Evolutionary conservation across 2,888 invertebrate species (phyloP).

Genomic region (Phengaris alcon): DNA sequence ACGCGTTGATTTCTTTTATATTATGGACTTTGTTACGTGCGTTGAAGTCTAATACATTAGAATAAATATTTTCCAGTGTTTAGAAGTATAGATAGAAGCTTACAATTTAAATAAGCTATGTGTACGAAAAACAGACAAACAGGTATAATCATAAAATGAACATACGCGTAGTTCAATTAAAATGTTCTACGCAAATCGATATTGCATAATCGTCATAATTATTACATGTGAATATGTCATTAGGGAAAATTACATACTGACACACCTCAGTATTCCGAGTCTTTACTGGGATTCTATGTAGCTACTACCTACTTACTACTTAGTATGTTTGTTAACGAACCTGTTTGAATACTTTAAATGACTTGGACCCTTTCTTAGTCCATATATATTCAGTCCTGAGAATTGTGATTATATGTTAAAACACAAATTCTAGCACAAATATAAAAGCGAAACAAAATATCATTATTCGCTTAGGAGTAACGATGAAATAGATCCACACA

Average conservation of each 20-base stretch:
- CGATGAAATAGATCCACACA: no score
- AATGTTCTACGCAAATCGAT: neutral
- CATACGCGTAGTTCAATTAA: neutral
- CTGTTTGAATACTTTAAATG: neutral
- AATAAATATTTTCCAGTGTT: neutral
- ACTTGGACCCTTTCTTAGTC: neutral
- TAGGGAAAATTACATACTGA: neutral
- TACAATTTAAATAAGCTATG: no score
- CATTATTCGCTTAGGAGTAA: no score
- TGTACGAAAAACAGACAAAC: no score
- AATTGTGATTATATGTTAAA: no score
- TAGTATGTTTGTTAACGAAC: neutral
- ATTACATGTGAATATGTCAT: conserved; percentile 5
- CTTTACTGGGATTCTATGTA: neutral
- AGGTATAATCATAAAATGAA: no score
- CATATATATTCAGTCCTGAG: no score
- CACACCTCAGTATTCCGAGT: neutral
- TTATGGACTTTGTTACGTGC: neutral
- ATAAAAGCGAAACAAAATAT: no score
- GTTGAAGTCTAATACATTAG: neutral
- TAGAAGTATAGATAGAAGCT: no score
- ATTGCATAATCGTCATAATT: conserved; percentile 11
- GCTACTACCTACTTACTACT: neutral
- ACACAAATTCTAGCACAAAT: no score
- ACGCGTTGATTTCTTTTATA: conserved; percentile 19